Conservation (phyloP, 2,113 vertebrate genomes). For the Indicator maculatus region DNA sequence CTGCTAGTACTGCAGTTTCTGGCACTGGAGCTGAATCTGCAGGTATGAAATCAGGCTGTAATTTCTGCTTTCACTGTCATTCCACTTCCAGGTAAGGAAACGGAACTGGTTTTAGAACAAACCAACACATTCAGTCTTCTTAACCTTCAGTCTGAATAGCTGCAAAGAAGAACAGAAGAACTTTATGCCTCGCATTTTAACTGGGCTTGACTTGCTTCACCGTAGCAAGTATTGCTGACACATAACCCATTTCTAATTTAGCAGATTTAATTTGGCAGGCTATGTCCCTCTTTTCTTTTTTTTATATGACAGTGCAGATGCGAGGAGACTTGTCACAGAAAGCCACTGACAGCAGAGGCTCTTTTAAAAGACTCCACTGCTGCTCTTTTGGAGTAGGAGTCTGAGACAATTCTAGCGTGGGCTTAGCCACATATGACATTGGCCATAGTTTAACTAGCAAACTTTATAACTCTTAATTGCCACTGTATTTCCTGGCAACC, state of each 20-base stretch:
- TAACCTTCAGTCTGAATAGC: neutral
- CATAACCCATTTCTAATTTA: conserved; percentile 21
- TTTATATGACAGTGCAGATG: neutral
- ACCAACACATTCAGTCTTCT: neutral
- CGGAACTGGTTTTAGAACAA: neutral
- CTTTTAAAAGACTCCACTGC: neutral
- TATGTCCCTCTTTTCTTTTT: neutral
- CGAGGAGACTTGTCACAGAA: neutral
- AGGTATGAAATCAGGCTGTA: neutral
- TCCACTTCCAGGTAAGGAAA: neutral
- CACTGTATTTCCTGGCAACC: neutral
- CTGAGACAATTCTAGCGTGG: neutral
- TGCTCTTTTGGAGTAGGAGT: neutral
- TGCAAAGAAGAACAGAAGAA: conserved; percentile 9
- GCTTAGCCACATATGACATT: neutral
- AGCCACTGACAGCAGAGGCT: neutral
- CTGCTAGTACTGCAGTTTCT: neutral
- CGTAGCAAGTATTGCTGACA: conserved; percentile 1
- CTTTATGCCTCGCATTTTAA: conserved; percentile 1
- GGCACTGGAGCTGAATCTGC: neutral
- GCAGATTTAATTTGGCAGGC: conserved; percentile 26
- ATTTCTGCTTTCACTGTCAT: neutral
- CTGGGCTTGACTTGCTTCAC: neutral
- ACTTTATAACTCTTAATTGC: neutral
- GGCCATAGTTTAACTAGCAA: neutral